Percentiles rank a stretch among this genome's conserved stretches.
Conservation (phyloP, 2,888 invertebrate species). For the Deilephila porcellus region DNA sequence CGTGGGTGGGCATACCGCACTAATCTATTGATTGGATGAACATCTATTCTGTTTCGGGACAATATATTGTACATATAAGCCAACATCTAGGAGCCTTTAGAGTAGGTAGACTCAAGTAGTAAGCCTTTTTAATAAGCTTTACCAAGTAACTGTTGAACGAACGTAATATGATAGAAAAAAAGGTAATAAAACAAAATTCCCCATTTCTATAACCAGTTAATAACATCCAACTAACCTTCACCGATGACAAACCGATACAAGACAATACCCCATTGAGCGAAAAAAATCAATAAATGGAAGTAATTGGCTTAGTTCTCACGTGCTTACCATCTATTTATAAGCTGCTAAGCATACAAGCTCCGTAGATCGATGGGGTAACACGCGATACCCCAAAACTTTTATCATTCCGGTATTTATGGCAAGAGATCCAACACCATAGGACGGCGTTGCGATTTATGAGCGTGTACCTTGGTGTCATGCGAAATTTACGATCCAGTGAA, state of each 20-base stretch:
- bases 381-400: conserved; percentile 26
- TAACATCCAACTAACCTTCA: not conserved
- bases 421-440: conserved; percentile 21
- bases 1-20: not conserved
- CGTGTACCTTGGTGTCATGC: conserved; percentile 21
- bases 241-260: not conserved
- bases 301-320: not conserved
- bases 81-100: not conserved
- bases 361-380: conserved; percentile 19
- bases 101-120: too few relatives aligned
- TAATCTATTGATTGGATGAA: not conserved
- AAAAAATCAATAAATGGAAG: not conserved
- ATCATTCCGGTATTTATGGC: conserved; percentile 21
- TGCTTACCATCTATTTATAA: not conserved
- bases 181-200: too few relatives aligned
- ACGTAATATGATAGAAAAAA: too few relatives aligned
- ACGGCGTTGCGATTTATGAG: conserved; percentile 1
- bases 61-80: not conserved
- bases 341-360: conserved; percentile 4
- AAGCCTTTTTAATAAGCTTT: too few relatives aligned
- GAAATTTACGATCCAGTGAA: conserved; percentile 22
- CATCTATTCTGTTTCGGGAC: not conserved
- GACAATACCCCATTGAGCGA: not conserved
- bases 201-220: too few relatives aligned
- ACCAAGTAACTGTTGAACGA: too few relatives aligned